phyloP scores from a whole-genome alignment of 2,113 vertebrate species.

The Ellobius talpinus region DNA sequence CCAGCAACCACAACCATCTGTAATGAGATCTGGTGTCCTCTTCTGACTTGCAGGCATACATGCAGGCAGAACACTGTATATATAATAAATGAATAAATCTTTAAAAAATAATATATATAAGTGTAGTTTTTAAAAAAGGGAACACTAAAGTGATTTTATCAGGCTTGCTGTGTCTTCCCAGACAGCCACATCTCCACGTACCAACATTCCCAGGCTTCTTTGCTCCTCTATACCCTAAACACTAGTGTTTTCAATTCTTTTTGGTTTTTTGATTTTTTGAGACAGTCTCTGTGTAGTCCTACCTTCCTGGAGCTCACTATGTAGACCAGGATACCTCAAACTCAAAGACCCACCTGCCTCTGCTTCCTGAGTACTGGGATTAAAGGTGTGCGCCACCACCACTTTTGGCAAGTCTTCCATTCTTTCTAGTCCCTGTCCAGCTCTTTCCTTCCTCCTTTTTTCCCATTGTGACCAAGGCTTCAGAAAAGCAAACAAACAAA shows the following conservation, averaged over 20 bases:
- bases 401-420: neutral
- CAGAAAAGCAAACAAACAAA: neutral
- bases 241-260: neutral
- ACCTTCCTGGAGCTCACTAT: neutral
- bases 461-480: neutral
- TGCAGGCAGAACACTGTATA: too few relatives aligned
- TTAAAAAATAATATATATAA: too few relatives aligned
- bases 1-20: too few relatives aligned
- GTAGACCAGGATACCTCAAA: neutral
- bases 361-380: neutral
- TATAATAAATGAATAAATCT: too few relatives aligned
- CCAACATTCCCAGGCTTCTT: neutral
- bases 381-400: neutral
- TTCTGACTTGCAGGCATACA: too few relatives aligned
- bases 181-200: neutral
- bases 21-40: too few relatives aligned
- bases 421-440: neutral
- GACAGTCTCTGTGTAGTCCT: neutral
- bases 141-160: neutral
- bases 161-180: neutral
- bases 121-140: neutral
- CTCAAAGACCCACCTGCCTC: neutral
- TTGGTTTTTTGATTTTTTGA: neutral
- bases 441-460: neutral
- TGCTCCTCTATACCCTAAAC: neutral